Percentiles rank a stretch among this genome's conserved stretches.
Evolutionary conservation across 2,113 vertebrate genomes (phyloP).

Genomic region (Phainopepla nitens): DNA sequence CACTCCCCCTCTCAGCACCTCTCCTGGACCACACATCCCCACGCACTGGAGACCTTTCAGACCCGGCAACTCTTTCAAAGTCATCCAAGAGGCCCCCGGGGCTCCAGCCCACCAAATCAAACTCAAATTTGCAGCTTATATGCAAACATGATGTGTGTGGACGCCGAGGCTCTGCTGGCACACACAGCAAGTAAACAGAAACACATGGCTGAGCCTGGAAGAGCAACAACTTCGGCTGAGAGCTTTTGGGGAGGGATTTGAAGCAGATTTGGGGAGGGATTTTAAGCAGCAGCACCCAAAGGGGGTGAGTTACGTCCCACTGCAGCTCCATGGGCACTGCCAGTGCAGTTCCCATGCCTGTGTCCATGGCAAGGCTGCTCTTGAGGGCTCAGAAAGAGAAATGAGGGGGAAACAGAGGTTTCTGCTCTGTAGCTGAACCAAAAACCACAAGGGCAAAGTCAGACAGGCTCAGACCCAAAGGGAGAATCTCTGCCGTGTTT

Average conservation of each 20-base stretch:
- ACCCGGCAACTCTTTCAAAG: neutral
- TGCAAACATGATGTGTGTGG: neutral
- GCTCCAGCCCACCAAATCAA: slow-evolving; percentile 38
- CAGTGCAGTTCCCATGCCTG: rapidly evolving
- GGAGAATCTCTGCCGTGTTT: neutral
- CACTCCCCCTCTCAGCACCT: neutral
- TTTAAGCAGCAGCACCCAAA: neutral
- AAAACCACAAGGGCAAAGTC: neutral
- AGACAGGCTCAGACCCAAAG: neutral
- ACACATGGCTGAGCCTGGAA: slow-evolving; percentile 11
- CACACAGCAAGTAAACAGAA: neutral
- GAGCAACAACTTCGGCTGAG: neutral
- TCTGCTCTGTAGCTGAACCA: neutral
- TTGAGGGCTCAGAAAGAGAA: neutral
- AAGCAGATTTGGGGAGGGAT: neutral
- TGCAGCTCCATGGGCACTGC: neutral
- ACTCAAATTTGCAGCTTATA: slow-evolving; percentile 40
- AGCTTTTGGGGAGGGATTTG: neutral
- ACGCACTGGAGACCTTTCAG: neutral
- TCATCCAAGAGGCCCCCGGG: neutral
- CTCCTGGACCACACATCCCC: neutral
- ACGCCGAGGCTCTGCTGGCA: neutral
- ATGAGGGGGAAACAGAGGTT: neutral
- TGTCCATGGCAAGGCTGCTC: neutral
- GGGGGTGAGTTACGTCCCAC: neutral